A percentile compares a stretch with the other conserved stretches of the same genome.
Conservation (phyloP, 2,113 vertebrate genomes). For the Clarias macrocephalus region DNA sequence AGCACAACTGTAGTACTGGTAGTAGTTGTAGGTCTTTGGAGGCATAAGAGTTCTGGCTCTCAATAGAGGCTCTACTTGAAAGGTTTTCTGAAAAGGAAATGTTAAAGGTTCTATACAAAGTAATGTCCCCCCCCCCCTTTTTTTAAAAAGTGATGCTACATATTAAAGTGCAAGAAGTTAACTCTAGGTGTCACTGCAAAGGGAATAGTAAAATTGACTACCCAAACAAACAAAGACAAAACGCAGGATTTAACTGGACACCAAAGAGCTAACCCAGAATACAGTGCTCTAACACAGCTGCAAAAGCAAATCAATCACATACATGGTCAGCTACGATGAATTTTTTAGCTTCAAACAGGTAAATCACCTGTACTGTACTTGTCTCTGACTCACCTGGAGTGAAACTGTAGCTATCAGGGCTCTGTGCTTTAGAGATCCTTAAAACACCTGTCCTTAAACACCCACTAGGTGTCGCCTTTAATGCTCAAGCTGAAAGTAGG, state of each 20-base stretch:
- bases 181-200: neutral
- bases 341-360: neutral
- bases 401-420: neutral
- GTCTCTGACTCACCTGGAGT: neutral
- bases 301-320: neutral
- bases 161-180: neutral
- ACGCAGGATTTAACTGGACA: neutral
- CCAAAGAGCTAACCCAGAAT: neutral
- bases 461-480: constrained; percentile 22
- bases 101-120: neutral
- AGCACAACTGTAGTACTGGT: neutral
- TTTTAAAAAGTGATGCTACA: neutral
- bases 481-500: neutral
- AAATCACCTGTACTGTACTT: neutral
- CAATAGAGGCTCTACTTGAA: neutral
- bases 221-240: neutral
- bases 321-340: neutral
- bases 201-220: neutral
- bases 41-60: neutral
- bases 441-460: neutral
- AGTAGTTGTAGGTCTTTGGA: neutral
- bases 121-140: too few relatives aligned
- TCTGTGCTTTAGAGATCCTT: too few relatives aligned
- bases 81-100: neutral
- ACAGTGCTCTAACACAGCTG: neutral